Percentiles rank a stretch among this genome's conserved stretches.
Conservation (phyloP, 2,888 invertebrate species). For the Hirtodrosophila histrioides region DNA sequence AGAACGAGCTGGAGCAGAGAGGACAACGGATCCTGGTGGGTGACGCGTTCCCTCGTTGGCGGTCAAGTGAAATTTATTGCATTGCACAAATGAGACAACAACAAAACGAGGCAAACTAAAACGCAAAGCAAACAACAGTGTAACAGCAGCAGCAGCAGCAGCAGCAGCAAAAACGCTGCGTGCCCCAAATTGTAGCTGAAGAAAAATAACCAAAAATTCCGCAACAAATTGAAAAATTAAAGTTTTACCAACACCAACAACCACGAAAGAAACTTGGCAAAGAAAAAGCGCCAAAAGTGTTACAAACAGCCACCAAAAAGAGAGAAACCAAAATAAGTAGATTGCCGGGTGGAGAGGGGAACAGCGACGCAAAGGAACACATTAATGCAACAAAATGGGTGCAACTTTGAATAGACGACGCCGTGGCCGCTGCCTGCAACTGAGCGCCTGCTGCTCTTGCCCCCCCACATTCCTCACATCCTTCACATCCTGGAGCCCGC, state of each 20-base stretch:
- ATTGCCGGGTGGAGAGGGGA: background rate
- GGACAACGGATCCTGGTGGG: slow-evolving; percentile 38
- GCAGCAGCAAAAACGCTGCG: slow-evolving; percentile 16
- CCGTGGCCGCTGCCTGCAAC: slow-evolving; percentile 36
- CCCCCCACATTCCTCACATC: slow-evolving; percentile 4
- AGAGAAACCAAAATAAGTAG: slow-evolving; percentile 27
- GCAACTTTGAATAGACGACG: slow-evolving; percentile 67
- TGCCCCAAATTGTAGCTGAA: slow-evolving; percentile 49
- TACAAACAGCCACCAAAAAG: slow-evolving; percentile 42
- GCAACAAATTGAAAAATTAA: slow-evolving; percentile 80
- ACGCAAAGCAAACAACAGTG: slow-evolving; percentile 62
- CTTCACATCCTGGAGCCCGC: slow-evolving; percentile 32
- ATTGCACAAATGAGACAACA: slow-evolving; percentile 77
- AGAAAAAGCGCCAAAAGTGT: slow-evolving; percentile 51
- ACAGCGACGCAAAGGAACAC: slow-evolving; percentile 34
- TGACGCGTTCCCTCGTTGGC: slow-evolving; percentile 76
- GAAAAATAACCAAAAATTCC: slow-evolving; percentile 72
- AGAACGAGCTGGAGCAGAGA: background rate
- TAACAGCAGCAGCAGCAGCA: slow-evolving; percentile 26
- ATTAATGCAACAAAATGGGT: slow-evolving; percentile 69
- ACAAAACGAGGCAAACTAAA: slow-evolving; percentile 55
- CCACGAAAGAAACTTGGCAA: slow-evolving; percentile 57
- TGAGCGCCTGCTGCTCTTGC: slow-evolving; percentile 17
- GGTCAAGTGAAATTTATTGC: slow-evolving; percentile 78
- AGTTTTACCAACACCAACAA: slow-evolving; percentile 59